Evolutionary conservation across 2,797 vertebrate species (phyloP), one percentile per base, ranked within the genome.

Genomic region (Glyptemys insculpta): DNA sequence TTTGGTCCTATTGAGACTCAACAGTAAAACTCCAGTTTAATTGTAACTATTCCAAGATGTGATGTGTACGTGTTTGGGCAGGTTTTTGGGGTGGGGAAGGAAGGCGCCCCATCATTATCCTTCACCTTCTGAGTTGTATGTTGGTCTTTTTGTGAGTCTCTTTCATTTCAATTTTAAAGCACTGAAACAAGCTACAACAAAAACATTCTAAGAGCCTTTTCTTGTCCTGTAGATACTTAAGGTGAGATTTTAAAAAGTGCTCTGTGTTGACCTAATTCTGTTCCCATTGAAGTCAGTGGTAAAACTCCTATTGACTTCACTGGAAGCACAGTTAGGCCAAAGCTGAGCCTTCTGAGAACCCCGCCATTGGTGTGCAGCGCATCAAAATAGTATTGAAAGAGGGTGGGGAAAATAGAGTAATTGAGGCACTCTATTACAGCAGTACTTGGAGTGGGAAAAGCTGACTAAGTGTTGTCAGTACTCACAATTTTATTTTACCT

Each of bases 251-350:
- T 85, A 92, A 83, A 89, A 93, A 83, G 37, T 83, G 54, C 78
- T 87, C 81, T 53, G 80, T 83, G 91, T 56, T 0, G 83, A 93
- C 94, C 93, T 95, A 79, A 83, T 97, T 97, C 65, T 94, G 68
- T 92, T 29, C 3, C 79, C 88, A 83, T 59, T 95, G 84, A 88
- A 94, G 93, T 86, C 92, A 90, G 41, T 85, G 94, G 41, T 91
- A 94, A 53, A 92, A 52, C 95, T 95, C 92, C 86, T 87, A 2
- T 94, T 90, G 83, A 86, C 59, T 96, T 81, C 89, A 88, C 47
- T 41, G 79, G 72, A 29, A 90, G 83, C 89, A 95, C 91, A 92
- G 86, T 94, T 92, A 83, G 83, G 68, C 95, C 76, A 57, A 56
- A 89, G 97, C 91, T 59, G 92, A 96, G 62, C 0, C 78, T 93